Evolutionary conservation across 2,888 invertebrate genomes (phyloP).

Genomic region (Hybos culiciformis): DNA sequence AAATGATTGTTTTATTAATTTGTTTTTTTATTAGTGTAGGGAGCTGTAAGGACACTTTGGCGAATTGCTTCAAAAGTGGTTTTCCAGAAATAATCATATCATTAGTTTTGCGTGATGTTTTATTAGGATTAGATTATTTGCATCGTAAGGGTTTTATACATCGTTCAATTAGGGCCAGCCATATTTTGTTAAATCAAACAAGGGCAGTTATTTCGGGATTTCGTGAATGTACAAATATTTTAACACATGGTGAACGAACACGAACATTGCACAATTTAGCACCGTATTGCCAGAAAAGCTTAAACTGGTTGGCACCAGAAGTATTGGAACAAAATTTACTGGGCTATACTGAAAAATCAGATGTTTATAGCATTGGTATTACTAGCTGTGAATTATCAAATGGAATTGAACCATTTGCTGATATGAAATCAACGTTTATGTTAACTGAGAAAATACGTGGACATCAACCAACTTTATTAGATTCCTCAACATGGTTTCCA

Average conservation of each 20-base stretch:
- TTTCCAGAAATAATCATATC: conserved; percentile 71
- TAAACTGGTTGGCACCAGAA: conserved; percentile 90
- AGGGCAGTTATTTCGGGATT: conserved; percentile 64
- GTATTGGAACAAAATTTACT: conserved; percentile 74
- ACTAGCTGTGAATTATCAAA: conserved; percentile 64
- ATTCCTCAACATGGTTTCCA: conserved; percentile 58
- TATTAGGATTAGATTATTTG: conserved; percentile 69
- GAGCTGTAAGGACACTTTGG: conserved; percentile 68
- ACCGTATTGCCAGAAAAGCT: conserved; percentile 41
- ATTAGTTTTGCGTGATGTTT: conserved; percentile 61
- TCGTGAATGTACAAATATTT: conserved; percentile 59
- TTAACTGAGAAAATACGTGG: conserved; percentile 75
- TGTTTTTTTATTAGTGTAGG: too few relatives aligned
- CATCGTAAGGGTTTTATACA: conserved; percentile 76
- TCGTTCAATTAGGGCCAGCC: conserved; percentile 70
- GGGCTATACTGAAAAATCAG: conserved; percentile 81
- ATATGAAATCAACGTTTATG: conserved; percentile 79
- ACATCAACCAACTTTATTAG: conserved; percentile 58
- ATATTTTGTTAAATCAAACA: conserved; percentile 60
- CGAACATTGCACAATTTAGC: conserved; percentile 63
- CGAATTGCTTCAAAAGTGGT: conserved; percentile 49
- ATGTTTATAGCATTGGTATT: conserved; percentile 84
- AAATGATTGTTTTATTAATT: too few relatives aligned
- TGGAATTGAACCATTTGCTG: conserved; percentile 76
- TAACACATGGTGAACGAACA: conserved; percentile 56